phyloP scores from a whole-genome alignment of 2,888 invertebrate genomes.

The Athetis lepigone region DNA sequence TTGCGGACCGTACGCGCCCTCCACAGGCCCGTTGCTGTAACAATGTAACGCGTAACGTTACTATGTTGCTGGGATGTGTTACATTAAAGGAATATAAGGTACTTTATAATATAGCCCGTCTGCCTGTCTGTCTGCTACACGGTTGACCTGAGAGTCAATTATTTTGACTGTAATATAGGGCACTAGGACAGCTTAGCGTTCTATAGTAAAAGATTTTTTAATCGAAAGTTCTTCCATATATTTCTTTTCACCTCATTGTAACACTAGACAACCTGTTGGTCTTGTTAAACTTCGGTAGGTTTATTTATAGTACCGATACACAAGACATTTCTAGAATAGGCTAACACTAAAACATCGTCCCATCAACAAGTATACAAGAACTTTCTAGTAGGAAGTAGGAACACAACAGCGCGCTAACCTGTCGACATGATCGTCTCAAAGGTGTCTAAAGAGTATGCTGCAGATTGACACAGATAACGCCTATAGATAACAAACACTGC shows the following conservation, averaged over 20 bases:
- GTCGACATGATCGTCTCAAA: background rate
- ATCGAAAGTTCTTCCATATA: too few species aligned
- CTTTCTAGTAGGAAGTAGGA: background rate
- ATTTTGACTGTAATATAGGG: too few species aligned
- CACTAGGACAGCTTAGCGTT: too few species aligned
- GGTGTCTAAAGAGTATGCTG: conserved; percentile 6
- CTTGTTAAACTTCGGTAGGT: background rate
- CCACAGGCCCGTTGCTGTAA: conserved; percentile 89
- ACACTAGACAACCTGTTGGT: too few species aligned
- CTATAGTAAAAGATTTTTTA: too few species aligned
- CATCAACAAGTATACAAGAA: background rate
- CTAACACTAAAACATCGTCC: background rate
- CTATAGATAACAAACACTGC: conserved; percentile 16
- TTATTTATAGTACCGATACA: background rate
- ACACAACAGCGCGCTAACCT: background rate
- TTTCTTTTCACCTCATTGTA: too few species aligned
- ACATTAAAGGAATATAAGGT: background rate
- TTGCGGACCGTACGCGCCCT: conserved; percentile 88
- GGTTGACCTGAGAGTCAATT: too few species aligned
- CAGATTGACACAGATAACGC: background rate
- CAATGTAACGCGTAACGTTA: conserved; percentile 54
- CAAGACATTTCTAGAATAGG: background rate
- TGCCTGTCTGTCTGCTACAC: too few species aligned
- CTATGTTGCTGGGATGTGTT: background rate
- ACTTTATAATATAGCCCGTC: background rate